Percentiles rank a stretch among this genome's conserved stretches.
phyloP scores from a whole-genome alignment of 2,888 invertebrate species.

The Drosophila neutralis region DNA sequence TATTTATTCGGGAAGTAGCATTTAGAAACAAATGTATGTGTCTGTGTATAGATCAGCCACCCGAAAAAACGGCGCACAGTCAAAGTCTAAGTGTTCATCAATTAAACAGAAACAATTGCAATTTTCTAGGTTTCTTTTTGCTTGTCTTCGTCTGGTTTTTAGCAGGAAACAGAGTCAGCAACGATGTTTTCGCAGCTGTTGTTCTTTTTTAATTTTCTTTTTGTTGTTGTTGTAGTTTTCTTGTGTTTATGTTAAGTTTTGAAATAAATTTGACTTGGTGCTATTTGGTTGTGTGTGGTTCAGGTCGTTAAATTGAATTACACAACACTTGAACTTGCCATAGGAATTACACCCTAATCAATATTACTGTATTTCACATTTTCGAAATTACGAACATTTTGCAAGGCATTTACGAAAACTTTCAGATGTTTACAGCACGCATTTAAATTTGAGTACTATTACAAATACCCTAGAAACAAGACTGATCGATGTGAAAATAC shows the following conservation, averaged over 20 bases:
- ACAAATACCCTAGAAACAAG: constrained; percentile 30
- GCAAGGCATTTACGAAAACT: constrained; percentile 51
- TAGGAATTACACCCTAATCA: constrained; percentile 17
- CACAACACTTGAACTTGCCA: constrained; percentile 17
- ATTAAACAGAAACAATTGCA: constrained; percentile 67
- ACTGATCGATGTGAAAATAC: constrained; percentile 3
- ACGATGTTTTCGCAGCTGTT: constrained; percentile 57
- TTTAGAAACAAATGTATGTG: background rate
- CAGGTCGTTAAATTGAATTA: constrained; percentile 16
- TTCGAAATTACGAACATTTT: constrained; percentile 14
- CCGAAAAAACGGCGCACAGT: constrained; percentile 38
- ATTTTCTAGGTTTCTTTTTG: constrained; percentile 37
- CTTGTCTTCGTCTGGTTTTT: constrained; percentile 6
- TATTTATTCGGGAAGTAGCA: constrained; percentile 55
- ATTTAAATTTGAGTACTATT: constrained; percentile 55
- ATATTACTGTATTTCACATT: constrained; percentile 3
- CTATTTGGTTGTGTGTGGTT: background rate
- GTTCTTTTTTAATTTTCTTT: background rate
- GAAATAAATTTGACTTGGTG: constrained; percentile 21
- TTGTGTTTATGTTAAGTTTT: constrained; percentile 19
- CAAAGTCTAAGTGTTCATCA: constrained; percentile 52
- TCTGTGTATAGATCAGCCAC: constrained; percentile 40
- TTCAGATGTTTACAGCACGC: constrained; percentile 54
- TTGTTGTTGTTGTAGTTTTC: background rate
- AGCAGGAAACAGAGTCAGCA: constrained; percentile 31